Percentiles rank a stretch among this genome's conserved stretches.
phyloP scores from a whole-genome alignment of 2,888 invertebrate genomes.

The Asteroscopus sphinx region DNA sequence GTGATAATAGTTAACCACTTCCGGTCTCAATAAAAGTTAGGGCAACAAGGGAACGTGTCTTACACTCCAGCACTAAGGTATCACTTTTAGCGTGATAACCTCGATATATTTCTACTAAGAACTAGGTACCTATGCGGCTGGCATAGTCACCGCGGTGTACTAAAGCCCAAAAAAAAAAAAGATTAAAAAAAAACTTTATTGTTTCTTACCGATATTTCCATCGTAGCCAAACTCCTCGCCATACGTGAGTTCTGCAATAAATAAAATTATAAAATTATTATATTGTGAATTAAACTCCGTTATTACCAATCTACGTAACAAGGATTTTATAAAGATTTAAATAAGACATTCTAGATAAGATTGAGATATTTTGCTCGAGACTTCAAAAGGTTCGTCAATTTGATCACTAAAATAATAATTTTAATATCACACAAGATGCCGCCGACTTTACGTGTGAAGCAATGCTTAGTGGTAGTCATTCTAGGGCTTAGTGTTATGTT shows the following conservation, averaged over 20 bases:
- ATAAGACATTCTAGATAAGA: too few species aligned
- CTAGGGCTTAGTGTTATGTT: too few species aligned
- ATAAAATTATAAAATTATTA: slow-evolving; percentile 37
- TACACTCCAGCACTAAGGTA: slow-evolving; percentile 11
- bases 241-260: slow-evolving; percentile 71
- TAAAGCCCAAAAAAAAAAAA: too few species aligned
- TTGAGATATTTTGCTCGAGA: too few species aligned
- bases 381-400: too few species aligned
- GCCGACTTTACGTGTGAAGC: too few species aligned
- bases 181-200: too few species aligned
- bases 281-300: not conserved
- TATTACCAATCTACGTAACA: not conserved
- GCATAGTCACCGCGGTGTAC: too few species aligned
- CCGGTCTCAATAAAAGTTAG: slow-evolving; percentile 16
- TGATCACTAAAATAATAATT: too few species aligned
- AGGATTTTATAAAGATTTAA: not conserved
- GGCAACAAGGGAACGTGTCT: slow-evolving; percentile 23
- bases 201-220: slow-evolving; percentile 86
- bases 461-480: too few species aligned
- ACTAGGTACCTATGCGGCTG: too few species aligned
- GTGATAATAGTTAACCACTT: slow-evolving; percentile 2
- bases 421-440: too few species aligned
- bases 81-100: slow-evolving; percentile 28
- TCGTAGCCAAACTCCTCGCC: slow-evolving; percentile 90
- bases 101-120: slow-evolving; percentile 9